A percentile compares a stretch with the other conserved stretches of the same genome.
Conservation (phyloP, 2,888 invertebrate species). For the Molorchus minor region DNA sequence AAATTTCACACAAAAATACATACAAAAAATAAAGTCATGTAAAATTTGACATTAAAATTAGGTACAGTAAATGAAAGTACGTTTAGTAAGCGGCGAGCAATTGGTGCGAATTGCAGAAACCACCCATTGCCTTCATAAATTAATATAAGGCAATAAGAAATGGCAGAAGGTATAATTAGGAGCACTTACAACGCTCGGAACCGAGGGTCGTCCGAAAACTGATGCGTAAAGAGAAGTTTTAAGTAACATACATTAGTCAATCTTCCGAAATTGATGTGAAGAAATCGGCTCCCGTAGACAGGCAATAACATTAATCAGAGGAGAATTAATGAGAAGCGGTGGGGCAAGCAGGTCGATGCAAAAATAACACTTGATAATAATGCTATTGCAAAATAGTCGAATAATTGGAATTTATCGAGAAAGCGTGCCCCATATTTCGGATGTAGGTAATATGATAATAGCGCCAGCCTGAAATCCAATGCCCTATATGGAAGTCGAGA, state of each 20-base stretch:
- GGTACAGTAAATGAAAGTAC: too few relatives aligned
- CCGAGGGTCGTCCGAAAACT: constrained; percentile 10
- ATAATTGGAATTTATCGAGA: constrained; percentile 34
- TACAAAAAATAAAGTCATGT: too few relatives aligned
- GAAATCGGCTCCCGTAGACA: constrained; percentile 40
- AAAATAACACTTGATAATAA: constrained; percentile 30
- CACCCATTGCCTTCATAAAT: constrained; percentile 19
- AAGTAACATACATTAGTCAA: constrained; percentile 38
- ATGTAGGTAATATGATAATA: constrained; percentile 34
- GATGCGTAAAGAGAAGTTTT: constrained; percentile 33
- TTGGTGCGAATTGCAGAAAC: constrained; percentile 14
- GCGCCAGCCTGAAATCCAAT: constrained; percentile 32
- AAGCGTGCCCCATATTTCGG: constrained; percentile 37
- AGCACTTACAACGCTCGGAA: constrained; percentile 29
- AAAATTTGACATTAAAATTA: too few relatives aligned
- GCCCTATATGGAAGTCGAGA: constrained; percentile 37
- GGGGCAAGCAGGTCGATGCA: constrained; percentile 4
- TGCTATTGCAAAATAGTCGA: constrained; percentile 32
- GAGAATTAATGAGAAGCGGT: constrained; percentile 32
- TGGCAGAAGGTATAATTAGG: constrained; percentile 28
- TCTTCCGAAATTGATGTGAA: constrained; percentile 36
- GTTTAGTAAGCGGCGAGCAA: too few relatives aligned
- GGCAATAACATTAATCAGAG: constrained; percentile 35
- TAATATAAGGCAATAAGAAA: constrained; percentile 27
- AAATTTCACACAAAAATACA: too few relatives aligned